A percentile compares a stretch with the other conserved stretches of the same genome.
Evolutionary conservation across 2,797 vertebrate genomes (phyloP).

Genomic region (Sandelia bainsii): DNA sequence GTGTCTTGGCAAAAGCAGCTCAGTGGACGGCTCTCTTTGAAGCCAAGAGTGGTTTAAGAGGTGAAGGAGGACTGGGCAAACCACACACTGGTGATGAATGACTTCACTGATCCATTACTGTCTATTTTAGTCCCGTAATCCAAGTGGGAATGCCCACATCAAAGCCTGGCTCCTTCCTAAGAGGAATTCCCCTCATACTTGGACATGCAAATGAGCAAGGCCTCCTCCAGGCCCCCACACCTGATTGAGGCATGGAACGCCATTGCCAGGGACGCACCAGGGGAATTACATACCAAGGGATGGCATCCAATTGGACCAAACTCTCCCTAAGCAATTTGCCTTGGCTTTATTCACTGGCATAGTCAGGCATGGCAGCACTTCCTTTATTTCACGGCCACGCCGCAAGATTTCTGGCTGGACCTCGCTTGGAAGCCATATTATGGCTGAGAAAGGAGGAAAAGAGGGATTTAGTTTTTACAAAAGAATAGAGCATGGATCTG

Average conservation of each 20-base stretch:
- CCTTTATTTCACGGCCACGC: constrained; percentile 79
- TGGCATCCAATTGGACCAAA: constrained; percentile 86
- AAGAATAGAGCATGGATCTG: constrained; percentile 76
- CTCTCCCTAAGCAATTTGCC: constrained; percentile 85
- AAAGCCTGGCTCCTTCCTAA: constrained; percentile 80
- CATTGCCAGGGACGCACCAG: constrained; percentile 81
- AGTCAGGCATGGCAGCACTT: constrained; percentile 77
- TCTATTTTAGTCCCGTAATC: constrained; percentile 83
- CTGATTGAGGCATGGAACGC: constrained; percentile 83
- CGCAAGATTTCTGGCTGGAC: constrained; percentile 84
- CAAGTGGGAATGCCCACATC: constrained; percentile 84
- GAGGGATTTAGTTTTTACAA: constrained; percentile 81
- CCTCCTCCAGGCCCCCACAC: constrained; percentile 81
- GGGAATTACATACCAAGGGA: constrained; percentile 87
- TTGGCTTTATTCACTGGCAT: constrained; percentile 86
- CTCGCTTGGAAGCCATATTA: constrained; percentile 79
- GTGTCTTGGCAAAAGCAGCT: constrained; percentile 55
- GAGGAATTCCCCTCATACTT: constrained; percentile 83
- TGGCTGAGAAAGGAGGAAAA: constrained; percentile 73
- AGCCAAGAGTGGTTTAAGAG: constrained; percentile 73
- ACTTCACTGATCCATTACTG: constrained; percentile 83
- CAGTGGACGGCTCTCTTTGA: constrained; percentile 73
- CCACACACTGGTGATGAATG: constrained; percentile 78
- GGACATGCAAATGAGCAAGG: constrained; percentile 84
- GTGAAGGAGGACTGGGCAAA: constrained; percentile 78